phyloP scores from a whole-genome alignment of 1,140 invertebrate species.

The Zaprionus ornatus region DNA sequence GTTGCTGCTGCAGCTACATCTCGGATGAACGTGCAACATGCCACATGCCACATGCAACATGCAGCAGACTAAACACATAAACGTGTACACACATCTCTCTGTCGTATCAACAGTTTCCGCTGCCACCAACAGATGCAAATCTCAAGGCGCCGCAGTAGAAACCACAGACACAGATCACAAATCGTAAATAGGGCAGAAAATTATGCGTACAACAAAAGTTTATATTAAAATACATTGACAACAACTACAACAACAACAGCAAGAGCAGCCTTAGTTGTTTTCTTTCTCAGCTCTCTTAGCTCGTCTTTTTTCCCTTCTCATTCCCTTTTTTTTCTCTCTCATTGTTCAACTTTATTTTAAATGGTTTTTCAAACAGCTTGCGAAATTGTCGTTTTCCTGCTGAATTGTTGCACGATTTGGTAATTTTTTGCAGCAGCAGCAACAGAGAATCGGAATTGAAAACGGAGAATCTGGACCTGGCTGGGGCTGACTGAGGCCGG shows the following conservation, averaged over 20 bases:
- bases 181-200: slow-evolving; percentile 72
- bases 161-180: slow-evolving; percentile 47
- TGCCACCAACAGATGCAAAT: slow-evolving; percentile 55
- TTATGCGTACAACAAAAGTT: slow-evolving; percentile 64
- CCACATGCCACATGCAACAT: slow-evolving; percentile 33
- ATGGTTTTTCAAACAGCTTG: slow-evolving; percentile 42
- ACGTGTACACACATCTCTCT: slow-evolving; percentile 41
- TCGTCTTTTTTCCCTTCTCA: not conserved
- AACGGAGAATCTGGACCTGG: slow-evolving; percentile 16
- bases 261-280: not conserved
- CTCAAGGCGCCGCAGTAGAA: slow-evolving; percentile 41
- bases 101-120: slow-evolving; percentile 53
- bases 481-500: not conserved
- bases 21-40: slow-evolving; percentile 45
- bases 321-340: not conserved
- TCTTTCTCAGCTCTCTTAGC: slow-evolving; percentile 27
- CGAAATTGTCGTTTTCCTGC: slow-evolving; percentile 72
- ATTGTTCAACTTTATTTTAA: slow-evolving; percentile 29
- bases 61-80: slow-evolving; percentile 18
- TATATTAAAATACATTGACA: slow-evolving; percentile 51
- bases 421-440: slow-evolving; percentile 70
- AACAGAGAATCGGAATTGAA: slow-evolving; percentile 27
- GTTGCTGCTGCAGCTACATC: not conserved
- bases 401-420: slow-evolving; percentile 62
- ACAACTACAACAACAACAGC: slow-evolving; percentile 5